Conservation (phyloP, 2,888 invertebrate species). For the Cephus runcator region DNA sequence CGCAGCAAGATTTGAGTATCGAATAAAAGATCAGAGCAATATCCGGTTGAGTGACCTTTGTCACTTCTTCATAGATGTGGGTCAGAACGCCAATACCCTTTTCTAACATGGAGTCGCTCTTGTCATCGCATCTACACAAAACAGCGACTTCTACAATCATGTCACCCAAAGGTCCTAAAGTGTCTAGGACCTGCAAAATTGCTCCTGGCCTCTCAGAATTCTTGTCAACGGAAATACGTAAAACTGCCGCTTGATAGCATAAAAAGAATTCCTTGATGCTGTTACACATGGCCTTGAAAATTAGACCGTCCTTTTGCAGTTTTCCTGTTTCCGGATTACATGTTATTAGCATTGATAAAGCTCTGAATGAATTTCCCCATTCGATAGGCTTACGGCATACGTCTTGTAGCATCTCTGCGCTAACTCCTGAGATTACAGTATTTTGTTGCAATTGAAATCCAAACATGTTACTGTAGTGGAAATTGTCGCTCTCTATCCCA, state of each 20-base stretch:
- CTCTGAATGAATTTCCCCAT: slow-evolving; percentile 60
- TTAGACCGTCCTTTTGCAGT: slow-evolving; percentile 51
- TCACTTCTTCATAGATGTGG: slow-evolving; percentile 74
- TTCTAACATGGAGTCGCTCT: slow-evolving; percentile 34
- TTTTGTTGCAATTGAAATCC: slow-evolving; percentile 50
- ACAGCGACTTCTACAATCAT: slow-evolving; percentile 52
- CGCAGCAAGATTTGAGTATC: slow-evolving; percentile 69
- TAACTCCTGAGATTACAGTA: slow-evolving; percentile 42
- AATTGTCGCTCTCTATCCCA: slow-evolving; percentile 56
- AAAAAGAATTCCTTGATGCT: slow-evolving; percentile 57
- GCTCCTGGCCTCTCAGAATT: slow-evolving; percentile 28
- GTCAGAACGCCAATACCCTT: slow-evolving; percentile 73
- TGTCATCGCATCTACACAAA: slow-evolving; percentile 49
- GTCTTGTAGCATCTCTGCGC: slow-evolving; percentile 41
- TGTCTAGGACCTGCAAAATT: slow-evolving; percentile 39
- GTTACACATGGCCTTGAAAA: slow-evolving; percentile 58
- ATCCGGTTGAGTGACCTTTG: slow-evolving; percentile 69
- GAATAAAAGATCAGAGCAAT: slow-evolving; percentile 71
- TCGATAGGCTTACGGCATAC: slow-evolving; percentile 43
- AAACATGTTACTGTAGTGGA: slow-evolving; percentile 38
- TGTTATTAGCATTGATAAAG: slow-evolving; percentile 42
- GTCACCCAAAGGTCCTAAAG: slow-evolving; percentile 46
- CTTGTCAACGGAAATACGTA: slow-evolving; percentile 41
- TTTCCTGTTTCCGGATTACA: slow-evolving; percentile 43
- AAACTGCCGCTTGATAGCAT: slow-evolving; percentile 53